Percentiles rank a stretch among this genome's conserved stretches.
phyloP scores from a whole-genome alignment of 1,140 invertebrate genomes.

The Hylaeus volcanicus region DNA sequence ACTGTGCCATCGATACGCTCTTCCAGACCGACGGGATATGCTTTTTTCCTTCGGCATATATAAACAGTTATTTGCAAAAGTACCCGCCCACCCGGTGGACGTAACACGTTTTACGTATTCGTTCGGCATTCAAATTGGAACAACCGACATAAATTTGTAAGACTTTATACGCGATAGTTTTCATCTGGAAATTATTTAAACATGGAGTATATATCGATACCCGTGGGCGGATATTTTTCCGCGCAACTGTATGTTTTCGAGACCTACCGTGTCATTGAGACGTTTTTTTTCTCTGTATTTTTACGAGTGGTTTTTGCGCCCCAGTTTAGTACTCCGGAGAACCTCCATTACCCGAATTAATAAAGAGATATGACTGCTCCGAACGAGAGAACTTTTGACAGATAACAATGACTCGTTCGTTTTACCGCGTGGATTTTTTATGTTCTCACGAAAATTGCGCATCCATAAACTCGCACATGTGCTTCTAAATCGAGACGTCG shows the following conservation, averaged over 20 bases:
- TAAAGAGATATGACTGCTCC: not conserved
- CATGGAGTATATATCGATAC: too few relatives aligned
- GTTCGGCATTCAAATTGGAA: too few relatives aligned
- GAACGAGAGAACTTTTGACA: not conserved
- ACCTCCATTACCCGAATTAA: constrained; percentile 31
- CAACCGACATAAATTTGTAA: too few relatives aligned
- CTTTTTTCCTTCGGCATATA: not conserved
- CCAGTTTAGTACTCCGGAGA: not conserved
- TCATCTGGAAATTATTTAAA: too few relatives aligned
- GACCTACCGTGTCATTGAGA: not conserved
- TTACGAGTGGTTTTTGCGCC: not conserved
- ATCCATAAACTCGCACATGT: too few relatives aligned
- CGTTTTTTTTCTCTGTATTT: not conserved
- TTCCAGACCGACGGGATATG: not conserved
- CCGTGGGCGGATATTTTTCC: not conserved
- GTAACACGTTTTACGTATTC: too few relatives aligned
- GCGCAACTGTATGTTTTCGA: too few relatives aligned
- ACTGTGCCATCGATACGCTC: not conserved
- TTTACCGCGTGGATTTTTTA: not conserved
- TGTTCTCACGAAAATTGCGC: not conserved
- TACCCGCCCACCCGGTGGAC: too few relatives aligned
- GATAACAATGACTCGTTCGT: constrained; percentile 1
- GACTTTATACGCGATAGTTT: too few relatives aligned
- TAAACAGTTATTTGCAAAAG: too few relatives aligned
- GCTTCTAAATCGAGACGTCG: too few relatives aligned